Percentiles rank a stretch among this genome's conserved stretches.
Conservation (phyloP, 2,888 invertebrate species). For the Drosophila birchii region DNA sequence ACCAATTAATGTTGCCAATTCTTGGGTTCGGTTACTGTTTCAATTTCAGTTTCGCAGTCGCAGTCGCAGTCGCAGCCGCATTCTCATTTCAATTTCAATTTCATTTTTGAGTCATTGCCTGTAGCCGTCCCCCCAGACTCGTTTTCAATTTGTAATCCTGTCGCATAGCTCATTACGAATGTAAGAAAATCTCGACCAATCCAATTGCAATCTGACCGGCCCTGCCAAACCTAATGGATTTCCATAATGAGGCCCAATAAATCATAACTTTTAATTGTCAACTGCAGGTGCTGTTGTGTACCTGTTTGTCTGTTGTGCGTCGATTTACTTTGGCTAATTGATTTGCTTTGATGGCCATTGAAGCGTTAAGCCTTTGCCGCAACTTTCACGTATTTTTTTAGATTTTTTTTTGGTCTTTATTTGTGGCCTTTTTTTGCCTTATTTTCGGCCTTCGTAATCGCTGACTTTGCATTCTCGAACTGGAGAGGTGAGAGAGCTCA, state of each 20-base stretch:
- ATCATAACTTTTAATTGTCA: slow-evolving; percentile 47
- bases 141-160: slow-evolving; percentile 45
- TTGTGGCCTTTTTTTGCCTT: slow-evolving; percentile 14
- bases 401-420: slow-evolving; percentile 4
- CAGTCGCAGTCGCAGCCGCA: slow-evolving; percentile 7
- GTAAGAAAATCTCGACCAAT: slow-evolving; percentile 24
- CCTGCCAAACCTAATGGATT: not conserved
- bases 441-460: slow-evolving; percentile 21
- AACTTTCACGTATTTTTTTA: slow-evolving; percentile 33
- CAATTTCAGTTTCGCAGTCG: not conserved
- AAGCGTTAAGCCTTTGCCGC: slow-evolving; percentile 27
- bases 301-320: not conserved
- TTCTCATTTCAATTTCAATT: slow-evolving; percentile 25
- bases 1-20: slow-evolving; percentile 37
- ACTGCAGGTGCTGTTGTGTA: slow-evolving; percentile 22
- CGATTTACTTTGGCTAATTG: slow-evolving; percentile 61
- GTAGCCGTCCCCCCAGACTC: slow-evolving; percentile 11
- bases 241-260: slow-evolving; percentile 13
- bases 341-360: slow-evolving; percentile 49
- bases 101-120: slow-evolving; percentile 2
- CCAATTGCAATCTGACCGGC: not conserved
- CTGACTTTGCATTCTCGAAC: slow-evolving; percentile 4
- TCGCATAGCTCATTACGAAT: slow-evolving; percentile 24
- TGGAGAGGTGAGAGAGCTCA: slow-evolving; percentile 11
- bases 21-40: slow-evolving; percentile 1